Percentiles rank a stretch among this genome's conserved stretches.
Evolutionary conservation across 2,113 vertebrate genomes (phyloP).

Genomic region (Brachyistius frenatus): DNA sequence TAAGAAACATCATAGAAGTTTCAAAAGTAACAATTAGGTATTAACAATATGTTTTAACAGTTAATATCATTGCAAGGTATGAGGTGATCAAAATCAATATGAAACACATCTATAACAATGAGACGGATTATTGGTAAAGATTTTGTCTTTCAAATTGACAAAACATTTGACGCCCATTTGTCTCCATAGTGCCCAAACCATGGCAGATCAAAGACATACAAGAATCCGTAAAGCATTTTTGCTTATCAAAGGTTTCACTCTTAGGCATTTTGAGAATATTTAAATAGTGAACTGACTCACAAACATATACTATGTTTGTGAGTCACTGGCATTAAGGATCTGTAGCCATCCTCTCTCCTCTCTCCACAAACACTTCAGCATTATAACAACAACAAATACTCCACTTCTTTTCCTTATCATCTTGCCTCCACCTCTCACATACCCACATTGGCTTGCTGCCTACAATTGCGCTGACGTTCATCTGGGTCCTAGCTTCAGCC

Average conservation of each 20-base stretch:
- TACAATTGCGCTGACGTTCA: conserved; percentile 5
- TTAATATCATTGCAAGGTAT: too few relatives aligned
- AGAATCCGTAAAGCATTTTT: not conserved
- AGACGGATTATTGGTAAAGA: too few relatives aligned
- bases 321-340: conserved; percentile 17
- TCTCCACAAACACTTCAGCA: not conserved
- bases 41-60: too few relatives aligned
- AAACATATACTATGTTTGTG: too few relatives aligned
- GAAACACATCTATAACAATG: too few relatives aligned
- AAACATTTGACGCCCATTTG: not conserved
- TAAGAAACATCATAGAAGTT: too few relatives aligned
- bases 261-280: conserved; percentile 5
- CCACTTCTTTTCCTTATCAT: conserved; percentile 4
- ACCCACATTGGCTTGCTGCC: not conserved
- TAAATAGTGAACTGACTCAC: not conserved
- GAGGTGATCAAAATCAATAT: too few relatives aligned
- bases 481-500: conserved; percentile 13
- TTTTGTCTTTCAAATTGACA: not conserved
- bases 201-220: not conserved
- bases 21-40: too few relatives aligned
- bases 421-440: conserved; percentile 16
- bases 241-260: not conserved
- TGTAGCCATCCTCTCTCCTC: not conserved
- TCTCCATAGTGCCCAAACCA: not conserved
- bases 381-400: conserved; percentile 6